Percentiles rank a stretch among this genome's conserved stretches.
Conservation (phyloP, 2,888 invertebrate genomes). For the Tenthredo scrophulariae region DNA sequence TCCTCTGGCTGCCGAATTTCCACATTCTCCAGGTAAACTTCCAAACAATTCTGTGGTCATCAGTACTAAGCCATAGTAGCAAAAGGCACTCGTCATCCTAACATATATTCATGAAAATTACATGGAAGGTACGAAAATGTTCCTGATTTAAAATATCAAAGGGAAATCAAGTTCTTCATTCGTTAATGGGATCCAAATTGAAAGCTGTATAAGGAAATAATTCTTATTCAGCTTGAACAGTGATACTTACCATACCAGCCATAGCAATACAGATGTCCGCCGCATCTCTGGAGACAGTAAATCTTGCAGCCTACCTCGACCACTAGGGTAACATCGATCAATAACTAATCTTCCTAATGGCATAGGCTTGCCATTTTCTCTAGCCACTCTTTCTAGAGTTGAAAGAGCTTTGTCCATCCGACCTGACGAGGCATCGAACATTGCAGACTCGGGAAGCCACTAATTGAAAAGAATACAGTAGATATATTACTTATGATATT, state of each 20-base stretch:
- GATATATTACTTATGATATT: slow-evolving; percentile 19
- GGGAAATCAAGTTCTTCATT: slow-evolving; percentile 21
- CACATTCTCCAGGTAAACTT: slow-evolving; percentile 79
- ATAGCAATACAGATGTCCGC: slow-evolving; percentile 91
- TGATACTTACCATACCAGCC: slow-evolving; percentile 92
- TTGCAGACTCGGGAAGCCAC: slow-evolving; percentile 97
- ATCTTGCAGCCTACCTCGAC: slow-evolving; percentile 85
- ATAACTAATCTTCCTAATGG: slow-evolving; percentile 91
- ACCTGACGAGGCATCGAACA: slow-evolving; percentile 93
- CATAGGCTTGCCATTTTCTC: slow-evolving; percentile 94
- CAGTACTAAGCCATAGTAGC: slow-evolving; percentile 96
- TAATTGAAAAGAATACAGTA: slow-evolving; percentile 70
- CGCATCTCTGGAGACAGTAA: slow-evolving; percentile 89
- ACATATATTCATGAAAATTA: slow-evolving; percentile 56
- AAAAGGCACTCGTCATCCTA: slow-evolving; percentile 96
- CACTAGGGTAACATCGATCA: slow-evolving; percentile 83
- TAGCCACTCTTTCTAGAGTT: slow-evolving; percentile 91
- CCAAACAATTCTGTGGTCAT: slow-evolving; percentile 97
- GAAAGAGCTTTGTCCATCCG: slow-evolving; percentile 91
- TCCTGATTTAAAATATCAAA: background rate
- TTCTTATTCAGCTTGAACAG: background rate
- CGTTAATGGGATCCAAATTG: background rate
- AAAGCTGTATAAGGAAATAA: background rate
- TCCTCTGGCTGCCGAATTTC: slow-evolving; percentile 64
- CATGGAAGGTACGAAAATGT: background rate